Evolutionary conservation across 1,140 invertebrate genomes (phyloP).

Genomic region (Drosophila teissieri): DNA sequence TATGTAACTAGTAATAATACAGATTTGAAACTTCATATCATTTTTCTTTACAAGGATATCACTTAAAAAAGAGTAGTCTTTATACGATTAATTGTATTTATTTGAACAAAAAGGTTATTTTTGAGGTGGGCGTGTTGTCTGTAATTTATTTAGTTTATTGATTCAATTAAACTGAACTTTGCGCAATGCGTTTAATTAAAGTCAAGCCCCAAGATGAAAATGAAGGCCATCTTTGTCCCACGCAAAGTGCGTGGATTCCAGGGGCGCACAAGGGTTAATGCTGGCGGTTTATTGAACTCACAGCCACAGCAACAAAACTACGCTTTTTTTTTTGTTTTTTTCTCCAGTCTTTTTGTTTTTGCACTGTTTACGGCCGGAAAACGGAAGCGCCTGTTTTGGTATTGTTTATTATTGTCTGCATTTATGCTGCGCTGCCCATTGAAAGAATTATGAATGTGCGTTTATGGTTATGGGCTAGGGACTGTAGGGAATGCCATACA

Average conservation of each 20-base stretch:
- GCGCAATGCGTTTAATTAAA: slow-evolving; percentile 71
- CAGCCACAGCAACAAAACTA: slow-evolving; percentile 6
- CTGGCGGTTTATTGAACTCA: slow-evolving; percentile 38
- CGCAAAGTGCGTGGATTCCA: slow-evolving; percentile 28
- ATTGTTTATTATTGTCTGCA: slow-evolving; percentile 61
- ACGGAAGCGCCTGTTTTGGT: slow-evolving; percentile 73
- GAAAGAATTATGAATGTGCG: slow-evolving; percentile 63
- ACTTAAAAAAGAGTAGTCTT: neutral
- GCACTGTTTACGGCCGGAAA: slow-evolving; percentile 57
- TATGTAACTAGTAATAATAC: no score
- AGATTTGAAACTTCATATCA: no score
- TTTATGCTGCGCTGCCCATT: slow-evolving; percentile 49
- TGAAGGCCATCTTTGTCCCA: slow-evolving; percentile 49
- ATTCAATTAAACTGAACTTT: slow-evolving; percentile 70
- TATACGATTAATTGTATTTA: neutral
- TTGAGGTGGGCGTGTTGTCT: slow-evolving; percentile 7
- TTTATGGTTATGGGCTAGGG: slow-evolving; percentile 32
- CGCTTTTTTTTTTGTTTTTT: slow-evolving; percentile 16
- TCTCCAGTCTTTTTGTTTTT: slow-evolving; percentile 22
- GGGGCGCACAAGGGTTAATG: slow-evolving; percentile 21
- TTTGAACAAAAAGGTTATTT: no score
- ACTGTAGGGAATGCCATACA: neutral
- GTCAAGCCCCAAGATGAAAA: slow-evolving; percentile 21
- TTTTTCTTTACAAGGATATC: no score
- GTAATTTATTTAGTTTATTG: slow-evolving; percentile 61